Evolutionary conservation across 2,888 invertebrate genomes (phyloP), one percentile per base, ranked within the genome.

Genomic region (Nasonovia ribisnigri): DNA sequence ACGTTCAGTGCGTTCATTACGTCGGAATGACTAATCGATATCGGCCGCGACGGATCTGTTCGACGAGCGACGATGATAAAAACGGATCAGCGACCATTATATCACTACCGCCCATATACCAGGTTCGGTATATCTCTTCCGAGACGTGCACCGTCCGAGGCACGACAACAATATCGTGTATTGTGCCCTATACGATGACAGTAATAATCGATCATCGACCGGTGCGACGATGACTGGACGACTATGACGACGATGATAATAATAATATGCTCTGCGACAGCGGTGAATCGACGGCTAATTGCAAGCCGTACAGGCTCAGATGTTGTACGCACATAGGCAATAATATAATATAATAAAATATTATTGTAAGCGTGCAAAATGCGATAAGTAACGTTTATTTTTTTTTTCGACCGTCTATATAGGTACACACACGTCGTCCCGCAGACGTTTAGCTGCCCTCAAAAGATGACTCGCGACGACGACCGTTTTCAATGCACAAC

Each of bases 281-380:
- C 36, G 16, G 36, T 90, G 90, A 90, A 90, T 90, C 46, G 90
- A 90, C 60, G 90, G 90, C 90, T 90, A 90, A 90, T 90, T 90
- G 90, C 89, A 60, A 60, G 57, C 43, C 60, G 29, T 43, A 4
- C 60, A 6, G 57, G 8, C 57, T 26, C 57, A 26, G 26, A 4
- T 2, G 57, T 57, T 57, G 57, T 26, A 26, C 26, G 57, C 8
- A 26, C 26, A 8, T 0, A 26, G 8, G 26, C 1, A 54, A 54
- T 24, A 36, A 20, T 29, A 29, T 48, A 4, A 77, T 77, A 36
- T 8, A 11, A 13, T 77, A 36, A 2, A 11, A 13, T 84, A 46
- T 84, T 77, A 13, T 77, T 84, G 13, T 84, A 8, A 43, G 43
- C 84, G 84, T 29, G 84, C 29, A 84, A 84, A 84, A 86, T 86